Evolutionary conservation across 2,797 vertebrate genomes (phyloP), one percentile per base, ranked within the genome.

Genomic region (Octomys mimax): DNA sequence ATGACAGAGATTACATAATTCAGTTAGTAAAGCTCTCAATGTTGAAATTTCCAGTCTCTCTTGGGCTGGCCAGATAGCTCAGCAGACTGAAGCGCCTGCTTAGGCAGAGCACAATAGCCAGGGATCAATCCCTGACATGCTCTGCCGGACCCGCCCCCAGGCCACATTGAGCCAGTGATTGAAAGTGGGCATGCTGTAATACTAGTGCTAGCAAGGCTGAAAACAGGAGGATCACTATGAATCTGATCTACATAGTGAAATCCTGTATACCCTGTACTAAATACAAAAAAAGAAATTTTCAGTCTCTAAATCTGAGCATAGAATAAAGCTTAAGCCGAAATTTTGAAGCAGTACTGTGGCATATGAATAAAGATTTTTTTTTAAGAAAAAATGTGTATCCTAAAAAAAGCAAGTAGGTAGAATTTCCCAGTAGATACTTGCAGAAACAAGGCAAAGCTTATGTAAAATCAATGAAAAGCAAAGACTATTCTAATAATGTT

Each of bases 231-330:
- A 54, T 54, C 52, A 54, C 52, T 54, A 49, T 49, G 52, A 54
- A 12, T 54, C 12, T 13, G 52, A 54, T 14, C 52, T 54, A 54
- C 11, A 2, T 54, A 54, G 12, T 54, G 52, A 54, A 12, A 54
- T 54, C 52, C 52, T 54, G 52, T 54, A 54, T 10, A 54, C 13
- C 52, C 52, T 54, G 52, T 54, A 54, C 52, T 54, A 54, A 54
- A 54, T 54, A 54, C 2, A n/a, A 14, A 54, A 54, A 54, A 12
- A 91, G 39, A 66, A 79, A 93, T 24, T 62, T 71, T 42, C 0
- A 75, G 86, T 71, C 36, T 79, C 6, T 86, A 77, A 92, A 95
- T 71, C 31, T 83, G 78, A 96, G 9, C 54, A 92, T 11, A 90
- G 2, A 5, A 24, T 75, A 93, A 61, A 28, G 62, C 61, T 70